phyloP scores from a whole-genome alignment of 2,113 vertebrate genomes.

The Miniopterus natalensis region DNA sequence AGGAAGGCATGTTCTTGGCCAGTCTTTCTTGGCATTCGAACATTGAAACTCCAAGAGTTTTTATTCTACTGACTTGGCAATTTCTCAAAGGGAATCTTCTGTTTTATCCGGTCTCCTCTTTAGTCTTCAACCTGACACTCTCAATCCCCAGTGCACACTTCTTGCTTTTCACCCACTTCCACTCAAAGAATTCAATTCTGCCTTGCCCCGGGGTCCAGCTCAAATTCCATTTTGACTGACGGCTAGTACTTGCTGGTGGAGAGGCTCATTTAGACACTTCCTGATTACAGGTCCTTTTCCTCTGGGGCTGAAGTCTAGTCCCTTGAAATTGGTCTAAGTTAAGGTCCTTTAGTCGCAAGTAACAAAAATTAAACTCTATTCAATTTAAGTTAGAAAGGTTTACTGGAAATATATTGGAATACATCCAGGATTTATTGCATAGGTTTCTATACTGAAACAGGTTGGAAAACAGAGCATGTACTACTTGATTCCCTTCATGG shows the following conservation, averaged over 20 bases:
- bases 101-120: not conserved
- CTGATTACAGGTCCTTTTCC: not conserved
- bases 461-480: not conserved
- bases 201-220: not conserved
- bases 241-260: not conserved
- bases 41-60: not conserved
- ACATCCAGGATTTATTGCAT: not conserved
- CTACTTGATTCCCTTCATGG: not conserved
- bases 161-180: not conserved
- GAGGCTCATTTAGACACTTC: not conserved
- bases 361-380: not conserved
- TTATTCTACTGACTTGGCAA: not conserved
- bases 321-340: not conserved
- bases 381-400: not conserved
- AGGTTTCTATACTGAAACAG: not conserved
- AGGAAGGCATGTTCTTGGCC: not conserved
- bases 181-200: conserved; percentile 4
- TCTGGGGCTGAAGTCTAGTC: not conserved
- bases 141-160: not conserved
- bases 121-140: not conserved
- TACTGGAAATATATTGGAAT: not conserved
- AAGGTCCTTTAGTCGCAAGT: not conserved
- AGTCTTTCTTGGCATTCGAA: not conserved
- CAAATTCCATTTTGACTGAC: conserved; percentile 13
- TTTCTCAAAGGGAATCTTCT: not conserved